A percentile compares a stretch with the other conserved stretches of the same genome.
These are phyloP conservation scores for Tipula helvola DNA, from an alignment of 2,888 invertebrate species.

Conservation along the genomic window DNA sequence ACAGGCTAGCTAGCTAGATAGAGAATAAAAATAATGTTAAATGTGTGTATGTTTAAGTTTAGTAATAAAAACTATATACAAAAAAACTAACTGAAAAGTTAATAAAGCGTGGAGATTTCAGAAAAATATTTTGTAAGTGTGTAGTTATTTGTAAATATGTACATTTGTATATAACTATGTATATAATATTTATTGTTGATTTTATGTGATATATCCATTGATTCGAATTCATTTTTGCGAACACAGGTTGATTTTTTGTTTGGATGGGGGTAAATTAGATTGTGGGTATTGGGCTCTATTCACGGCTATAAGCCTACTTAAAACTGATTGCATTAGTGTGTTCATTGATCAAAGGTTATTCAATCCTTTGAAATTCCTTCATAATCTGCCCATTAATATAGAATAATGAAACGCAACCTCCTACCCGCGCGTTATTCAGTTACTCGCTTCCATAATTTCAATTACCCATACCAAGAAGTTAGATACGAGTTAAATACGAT, in stretches of 20 bases:
- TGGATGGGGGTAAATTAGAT: not conserved
- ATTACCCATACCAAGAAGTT: too few species aligned
- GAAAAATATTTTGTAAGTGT: not conserved
- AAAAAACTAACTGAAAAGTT: not conserved
- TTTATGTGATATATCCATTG: not conserved
- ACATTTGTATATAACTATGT: not conserved
- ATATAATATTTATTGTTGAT: not conserved
- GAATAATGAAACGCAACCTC: too few species aligned
- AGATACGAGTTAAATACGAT: too few species aligned
- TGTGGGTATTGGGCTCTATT: not conserved
- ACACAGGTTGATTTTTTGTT: not conserved
- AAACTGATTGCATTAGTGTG: too few species aligned
- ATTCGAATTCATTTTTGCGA: not conserved
- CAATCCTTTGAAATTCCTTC: too few species aligned
- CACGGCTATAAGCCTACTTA: too few species aligned
- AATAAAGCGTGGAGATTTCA: not conserved
- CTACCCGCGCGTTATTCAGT: too few species aligned
- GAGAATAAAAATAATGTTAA: not conserved
- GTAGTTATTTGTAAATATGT: not conserved
- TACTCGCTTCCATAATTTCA: too few species aligned
- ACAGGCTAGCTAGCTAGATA: not conserved
- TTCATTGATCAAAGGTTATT: too few species aligned
- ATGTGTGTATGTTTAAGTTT: not conserved
- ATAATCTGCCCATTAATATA: too few species aligned
- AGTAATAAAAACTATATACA: not conserved